Base-by-base conservation (phyloP, 2,888 invertebrate species). In the Silvanus unidentatus region DNA sequence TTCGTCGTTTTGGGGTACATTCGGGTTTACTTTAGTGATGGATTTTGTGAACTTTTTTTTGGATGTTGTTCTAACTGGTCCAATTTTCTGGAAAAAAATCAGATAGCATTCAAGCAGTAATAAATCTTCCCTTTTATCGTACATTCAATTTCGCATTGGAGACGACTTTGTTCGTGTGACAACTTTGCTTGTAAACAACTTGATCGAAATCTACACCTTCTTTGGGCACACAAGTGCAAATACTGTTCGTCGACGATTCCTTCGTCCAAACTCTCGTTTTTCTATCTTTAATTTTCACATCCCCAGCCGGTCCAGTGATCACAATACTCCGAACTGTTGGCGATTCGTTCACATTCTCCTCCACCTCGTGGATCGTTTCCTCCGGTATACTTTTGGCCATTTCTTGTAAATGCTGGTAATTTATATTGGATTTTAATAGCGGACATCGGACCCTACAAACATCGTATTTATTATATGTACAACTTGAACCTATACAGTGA, bases 321-420 rank as follows among this genome's bases (percentile, higher is more conserved):
- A 58, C 38, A 37, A 53, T 39, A 16, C 58, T 57, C 47, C 57
- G 45, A 9, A 54, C 40, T 36, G 50, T 49, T 13, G 60, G 59
- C 6, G 59, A 54, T 10, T 60, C 58, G 2, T 48, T 47, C 11
- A 41, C 16, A 5, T 47, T 54, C 10, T 52, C 50, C 28, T 62
- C 64, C 3, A 54, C 56, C 6, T 43, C 44, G 45, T 65, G 63
- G 2, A 58, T 57, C 0, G 57, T 58, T 41, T 68, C 66, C 50
- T 69, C 68, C 0, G 68, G 68, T 11, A 71, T 64, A 9, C 54
- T 61, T 47, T 64, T 67, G 2, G 71, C 71, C 57, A 69, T 58
- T 47, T 71, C 71, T 52, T 70, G 69, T 6, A 70, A 54, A 22
- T 70, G 66, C 9, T 65, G 65, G 45, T 68, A 68, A 54, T 72